Conservation (phyloP, 2,888 invertebrate genomes). For the Palloptera scutellata region DNA sequence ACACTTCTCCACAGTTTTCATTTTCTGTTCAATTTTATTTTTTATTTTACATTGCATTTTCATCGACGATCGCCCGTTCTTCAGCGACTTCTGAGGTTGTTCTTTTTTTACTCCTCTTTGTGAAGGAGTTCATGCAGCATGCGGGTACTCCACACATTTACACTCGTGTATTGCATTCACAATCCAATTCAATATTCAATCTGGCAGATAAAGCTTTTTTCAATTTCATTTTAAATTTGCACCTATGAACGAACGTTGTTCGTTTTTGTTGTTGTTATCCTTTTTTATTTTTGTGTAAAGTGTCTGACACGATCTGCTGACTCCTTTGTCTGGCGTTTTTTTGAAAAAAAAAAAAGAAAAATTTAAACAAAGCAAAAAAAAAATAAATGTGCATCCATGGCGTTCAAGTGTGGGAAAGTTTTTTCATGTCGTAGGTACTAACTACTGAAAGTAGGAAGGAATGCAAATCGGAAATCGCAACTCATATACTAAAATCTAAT, state of each 20-base stretch:
- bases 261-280: background rate
- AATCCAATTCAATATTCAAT: background rate
- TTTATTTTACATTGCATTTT: background rate
- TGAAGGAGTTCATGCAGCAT: background rate
- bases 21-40: conserved; percentile 20
- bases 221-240: conserved; percentile 14
- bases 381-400: background rate
- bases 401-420: conserved; percentile 32
- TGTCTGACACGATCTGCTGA: conserved; percentile 33
- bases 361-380: too few relatives aligned
- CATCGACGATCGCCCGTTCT: background rate
- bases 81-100: background rate
- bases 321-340: conserved; percentile 22
- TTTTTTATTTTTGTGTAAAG: conserved; percentile 4
- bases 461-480: too few relatives aligned
- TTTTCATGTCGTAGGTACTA: background rate
- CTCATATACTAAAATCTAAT: too few relatives aligned
- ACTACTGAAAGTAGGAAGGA: too few relatives aligned
- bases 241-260: background rate
- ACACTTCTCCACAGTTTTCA: conserved; percentile 50
- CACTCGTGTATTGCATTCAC: background rate
- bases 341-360: too few relatives aligned
- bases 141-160: conserved; percentile 5
- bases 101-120: too few relatives aligned
- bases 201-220: background rate